Conservation (phyloP, 2,113 vertebrate genomes). For the Junco hyemalis region DNA sequence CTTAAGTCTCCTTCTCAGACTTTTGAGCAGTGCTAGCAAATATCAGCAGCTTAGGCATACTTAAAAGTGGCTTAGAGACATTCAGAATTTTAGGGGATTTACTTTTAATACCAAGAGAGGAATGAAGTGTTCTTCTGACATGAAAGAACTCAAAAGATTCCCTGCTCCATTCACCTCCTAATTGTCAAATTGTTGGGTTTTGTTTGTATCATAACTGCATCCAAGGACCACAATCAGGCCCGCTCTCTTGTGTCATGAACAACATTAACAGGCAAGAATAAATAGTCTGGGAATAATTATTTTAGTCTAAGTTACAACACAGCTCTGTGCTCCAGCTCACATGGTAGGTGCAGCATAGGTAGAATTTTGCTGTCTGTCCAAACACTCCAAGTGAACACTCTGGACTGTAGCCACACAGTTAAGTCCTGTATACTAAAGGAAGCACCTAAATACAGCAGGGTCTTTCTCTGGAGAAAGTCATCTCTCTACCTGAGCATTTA, state of each 20-base stretch:
- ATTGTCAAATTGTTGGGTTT: not conserved
- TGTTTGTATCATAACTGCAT: not conserved
- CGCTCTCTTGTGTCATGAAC: not conserved
- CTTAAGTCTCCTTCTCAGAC: not conserved
- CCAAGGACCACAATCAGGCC: not conserved
- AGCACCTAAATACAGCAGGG: not conserved
- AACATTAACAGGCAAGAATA: not conserved
- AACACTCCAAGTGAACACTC: not conserved
- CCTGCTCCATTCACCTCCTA: not conserved
- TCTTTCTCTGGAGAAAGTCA: not conserved
- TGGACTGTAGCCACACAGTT: not conserved
- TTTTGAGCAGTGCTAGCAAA: not conserved
- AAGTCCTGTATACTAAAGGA: not conserved
- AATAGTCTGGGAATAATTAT: not conserved
- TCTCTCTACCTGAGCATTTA: not conserved
- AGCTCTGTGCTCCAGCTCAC: not conserved
- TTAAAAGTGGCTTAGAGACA: not conserved
- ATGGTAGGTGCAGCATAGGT: rapidly evolving
- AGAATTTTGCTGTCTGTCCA: not conserved
- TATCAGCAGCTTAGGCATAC: not conserved
- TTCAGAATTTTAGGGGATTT: not conserved
- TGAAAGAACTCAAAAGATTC: not conserved
- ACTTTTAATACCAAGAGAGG: not conserved
- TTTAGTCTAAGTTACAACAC: not conserved
- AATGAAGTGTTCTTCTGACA: not conserved